phyloP scores from a whole-genome alignment of 1,140 invertebrate genomes.

The Trissolcus basalis region DNA sequence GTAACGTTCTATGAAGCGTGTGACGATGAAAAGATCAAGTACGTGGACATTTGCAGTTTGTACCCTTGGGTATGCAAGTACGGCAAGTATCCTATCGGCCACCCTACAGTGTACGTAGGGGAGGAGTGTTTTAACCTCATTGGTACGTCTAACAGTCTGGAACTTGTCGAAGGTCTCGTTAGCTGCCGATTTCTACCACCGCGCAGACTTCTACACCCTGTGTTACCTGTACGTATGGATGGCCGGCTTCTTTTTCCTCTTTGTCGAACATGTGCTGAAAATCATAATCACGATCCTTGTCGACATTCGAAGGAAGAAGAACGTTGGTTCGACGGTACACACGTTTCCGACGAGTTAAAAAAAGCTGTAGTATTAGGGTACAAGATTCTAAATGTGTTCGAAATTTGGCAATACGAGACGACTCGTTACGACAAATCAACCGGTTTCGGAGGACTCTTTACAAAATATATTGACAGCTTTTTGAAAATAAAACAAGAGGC shows the following conservation, averaged over 20 bases:
- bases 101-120: too few relatives aligned
- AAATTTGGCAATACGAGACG: conserved; percentile 42
- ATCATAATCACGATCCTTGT: neutral
- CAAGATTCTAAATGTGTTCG: conserved; percentile 17
- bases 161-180: too few relatives aligned
- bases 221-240: too few relatives aligned
- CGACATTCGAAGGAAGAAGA: neutral
- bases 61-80: too few relatives aligned
- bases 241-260: neutral
- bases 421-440: conserved; percentile 57
- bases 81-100: too few relatives aligned
- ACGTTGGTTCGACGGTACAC: neutral
- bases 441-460: conserved; percentile 11
- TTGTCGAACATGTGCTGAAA: neutral
- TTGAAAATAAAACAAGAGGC: conserved; percentile 30
- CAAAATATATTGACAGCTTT: conserved; percentile 26
- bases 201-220: too few relatives aligned
- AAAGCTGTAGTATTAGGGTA: conserved; percentile 12
- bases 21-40: too few relatives aligned
- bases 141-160: too few relatives aligned
- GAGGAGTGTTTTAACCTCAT: too few relatives aligned
- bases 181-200: too few relatives aligned
- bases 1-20: too few relatives aligned
- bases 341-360: neutral
- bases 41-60: too few relatives aligned